Conservation (phyloP, 1,140 invertebrate species). For the Metaphire vulgaris region DNA sequence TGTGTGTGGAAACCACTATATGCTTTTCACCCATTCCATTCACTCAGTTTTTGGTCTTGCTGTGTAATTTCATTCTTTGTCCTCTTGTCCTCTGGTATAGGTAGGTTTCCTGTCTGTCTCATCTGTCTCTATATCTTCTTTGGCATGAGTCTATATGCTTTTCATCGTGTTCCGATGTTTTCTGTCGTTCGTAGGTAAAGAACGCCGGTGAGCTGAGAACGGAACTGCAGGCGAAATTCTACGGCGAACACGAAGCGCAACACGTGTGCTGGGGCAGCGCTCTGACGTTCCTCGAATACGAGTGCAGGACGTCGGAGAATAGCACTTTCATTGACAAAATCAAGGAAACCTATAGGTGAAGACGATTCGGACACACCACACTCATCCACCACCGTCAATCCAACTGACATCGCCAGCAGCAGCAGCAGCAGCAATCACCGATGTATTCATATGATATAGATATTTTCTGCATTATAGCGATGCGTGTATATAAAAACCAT, state of each 20-base stretch:
- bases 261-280: conserved; percentile 25
- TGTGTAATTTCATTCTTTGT: too few relatives aligned
- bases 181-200: conserved; percentile 14
- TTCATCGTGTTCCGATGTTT: too few relatives aligned
- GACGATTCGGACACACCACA: too few relatives aligned
- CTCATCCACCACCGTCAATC: too few relatives aligned
- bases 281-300: conserved; percentile 23
- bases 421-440: neutral
- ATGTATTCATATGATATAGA: too few relatives aligned
- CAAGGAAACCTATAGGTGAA: conserved; percentile 22
- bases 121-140: neutral
- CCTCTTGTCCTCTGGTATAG: neutral
- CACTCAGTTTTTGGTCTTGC: too few relatives aligned
- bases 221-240: conserved; percentile 21
- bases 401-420: neutral
- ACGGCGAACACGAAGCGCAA: conserved; percentile 19
- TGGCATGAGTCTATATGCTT: too few relatives aligned
- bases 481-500: too few relatives aligned
- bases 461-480: too few relatives aligned
- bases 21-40: neutral
- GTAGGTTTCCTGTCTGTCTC: neutral
- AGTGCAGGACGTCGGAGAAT: conserved; percentile 10
- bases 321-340: conserved; percentile 12
- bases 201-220: conserved; percentile 3
- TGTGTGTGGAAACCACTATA: neutral